Evolutionary conservation across 2,797 vertebrate species (phyloP).

Genomic region (Myotis pilosus): DNA sequence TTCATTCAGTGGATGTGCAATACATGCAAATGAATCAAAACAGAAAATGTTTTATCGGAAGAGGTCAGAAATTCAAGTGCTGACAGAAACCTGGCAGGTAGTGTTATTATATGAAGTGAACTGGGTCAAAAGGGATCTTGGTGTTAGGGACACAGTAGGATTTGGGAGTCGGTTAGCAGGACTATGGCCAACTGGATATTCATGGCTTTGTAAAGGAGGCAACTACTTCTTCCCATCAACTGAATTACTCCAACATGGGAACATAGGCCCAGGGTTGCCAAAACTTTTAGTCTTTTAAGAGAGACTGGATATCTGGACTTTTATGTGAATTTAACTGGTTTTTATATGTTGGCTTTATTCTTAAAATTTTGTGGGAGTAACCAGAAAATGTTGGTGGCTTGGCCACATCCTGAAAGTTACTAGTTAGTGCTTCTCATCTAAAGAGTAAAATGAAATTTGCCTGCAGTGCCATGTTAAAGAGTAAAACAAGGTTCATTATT

Average conservation of each 20-base stretch:
- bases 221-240: neutral
- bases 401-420: neutral
- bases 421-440: neutral
- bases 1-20: neutral
- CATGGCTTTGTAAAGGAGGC: neutral
- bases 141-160: neutral
- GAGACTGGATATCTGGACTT: neutral
- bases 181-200: neutral
- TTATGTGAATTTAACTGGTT: neutral
- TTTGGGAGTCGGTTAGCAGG: neutral
- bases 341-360: neutral
- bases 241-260: neutral
- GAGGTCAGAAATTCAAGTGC: constrained; percentile 27
- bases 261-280: neutral
- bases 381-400: neutral
- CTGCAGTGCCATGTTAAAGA: neutral
- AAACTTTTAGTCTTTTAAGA: neutral
- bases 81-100: neutral
- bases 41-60: constrained; percentile 17
- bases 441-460: neutral
- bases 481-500: neutral
- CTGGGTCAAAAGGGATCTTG: neutral
- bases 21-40: constrained; percentile 32
- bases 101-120: neutral
- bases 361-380: neutral